Percentiles rank a stretch among this genome's conserved stretches.
These are phyloP conservation scores for Odobenus rosmarus DNA, from an alignment of 2,113 vertebrate genomes.

Conservation along the genomic window DNA sequence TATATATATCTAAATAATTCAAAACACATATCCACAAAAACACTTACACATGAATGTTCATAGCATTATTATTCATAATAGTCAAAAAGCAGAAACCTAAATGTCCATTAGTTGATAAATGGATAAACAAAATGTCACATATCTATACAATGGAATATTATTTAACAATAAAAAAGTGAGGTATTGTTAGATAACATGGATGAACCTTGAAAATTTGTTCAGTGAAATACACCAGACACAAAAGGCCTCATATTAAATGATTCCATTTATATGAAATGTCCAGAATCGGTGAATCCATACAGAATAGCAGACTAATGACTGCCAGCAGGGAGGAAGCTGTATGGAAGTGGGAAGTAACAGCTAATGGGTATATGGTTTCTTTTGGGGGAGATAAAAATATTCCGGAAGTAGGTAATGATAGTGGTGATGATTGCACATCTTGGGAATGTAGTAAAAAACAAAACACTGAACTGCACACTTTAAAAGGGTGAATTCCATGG, in stretches of 20 bases:
- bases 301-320: background rate
- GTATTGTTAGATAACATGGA: background rate
- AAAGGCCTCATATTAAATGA: background rate
- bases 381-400: background rate
- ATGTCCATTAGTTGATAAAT: background rate
- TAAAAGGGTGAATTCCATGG: background rate
- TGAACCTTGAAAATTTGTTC: background rate
- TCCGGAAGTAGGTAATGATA: background rate
- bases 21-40: background rate
- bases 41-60: background rate
- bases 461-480: background rate
- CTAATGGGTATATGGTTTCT: background rate
- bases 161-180: conserved; percentile 42
- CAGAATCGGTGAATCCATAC: background rate
- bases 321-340: background rate
- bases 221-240: conserved; percentile 2
- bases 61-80: background rate
- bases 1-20: background rate
- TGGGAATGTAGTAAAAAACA: background rate
- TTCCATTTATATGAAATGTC: background rate
- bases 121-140: background rate
- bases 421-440: background rate
- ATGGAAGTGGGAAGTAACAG: background rate
- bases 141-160: background rate
- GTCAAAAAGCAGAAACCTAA: background rate